Conservation (phyloP, 1,140 invertebrate genomes). For the Charaxes varanes region DNA sequence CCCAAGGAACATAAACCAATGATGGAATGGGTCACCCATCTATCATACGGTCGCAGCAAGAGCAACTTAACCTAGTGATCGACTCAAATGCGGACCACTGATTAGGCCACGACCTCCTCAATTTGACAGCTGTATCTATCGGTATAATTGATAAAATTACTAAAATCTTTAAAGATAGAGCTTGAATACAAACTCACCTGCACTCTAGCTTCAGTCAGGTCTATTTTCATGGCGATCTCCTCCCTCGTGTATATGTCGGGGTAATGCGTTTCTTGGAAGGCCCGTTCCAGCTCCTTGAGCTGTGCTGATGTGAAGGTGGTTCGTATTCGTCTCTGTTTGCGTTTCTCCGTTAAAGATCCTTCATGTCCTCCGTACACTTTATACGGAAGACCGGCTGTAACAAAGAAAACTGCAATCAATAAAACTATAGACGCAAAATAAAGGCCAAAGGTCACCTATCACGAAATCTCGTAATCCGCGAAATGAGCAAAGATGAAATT, state of each 20-base stretch:
- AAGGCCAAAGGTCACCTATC: no score
- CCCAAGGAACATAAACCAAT: no score
- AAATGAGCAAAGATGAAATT: no score
- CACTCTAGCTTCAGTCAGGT: constrained; percentile 97
- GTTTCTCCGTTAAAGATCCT: constrained; percentile 87
- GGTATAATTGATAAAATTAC: no score
- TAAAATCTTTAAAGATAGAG: no score
- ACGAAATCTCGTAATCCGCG: no score
- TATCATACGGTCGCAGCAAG: no score
- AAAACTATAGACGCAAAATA: not conserved
- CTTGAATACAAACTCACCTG: constrained; percentile 92
- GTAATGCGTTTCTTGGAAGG: constrained; percentile 98
- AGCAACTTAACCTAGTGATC: no score
- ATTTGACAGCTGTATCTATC: no score
- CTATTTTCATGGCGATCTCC: constrained; percentile 98
- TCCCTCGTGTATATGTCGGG: constrained; percentile 99
- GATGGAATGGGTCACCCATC: no score
- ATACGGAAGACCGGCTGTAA: constrained; percentile 86
- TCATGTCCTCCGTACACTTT: constrained; percentile 92
- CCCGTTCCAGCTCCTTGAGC: constrained; percentile 95
- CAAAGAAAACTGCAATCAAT: constrained; percentile 15
- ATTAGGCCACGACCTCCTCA: no score
- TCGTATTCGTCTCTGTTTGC: constrained; percentile 94
- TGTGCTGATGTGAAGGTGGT: constrained; percentile 98
- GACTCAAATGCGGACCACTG: no score